Evolutionary conservation across 2,797 vertebrate species (phyloP).

Genomic region (Lagocephalus sceleratus): DNA sequence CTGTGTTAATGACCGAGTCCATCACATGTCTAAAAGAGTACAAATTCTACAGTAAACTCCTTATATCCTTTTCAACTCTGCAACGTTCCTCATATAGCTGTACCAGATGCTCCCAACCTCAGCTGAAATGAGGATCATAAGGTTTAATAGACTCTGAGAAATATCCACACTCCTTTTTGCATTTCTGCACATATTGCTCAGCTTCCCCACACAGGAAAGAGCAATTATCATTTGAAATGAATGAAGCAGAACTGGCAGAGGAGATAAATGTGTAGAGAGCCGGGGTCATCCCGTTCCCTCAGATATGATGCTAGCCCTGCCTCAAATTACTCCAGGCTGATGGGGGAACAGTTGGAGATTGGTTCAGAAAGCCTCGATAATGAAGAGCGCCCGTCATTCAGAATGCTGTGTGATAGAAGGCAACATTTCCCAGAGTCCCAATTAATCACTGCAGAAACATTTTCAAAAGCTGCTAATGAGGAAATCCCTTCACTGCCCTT

Average conservation of each 20-base stretch:
- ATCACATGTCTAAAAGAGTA: too few species aligned
- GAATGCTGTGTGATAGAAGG: constrained; percentile 26
- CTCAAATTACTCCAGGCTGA: constrained; percentile 62
- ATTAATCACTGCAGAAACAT: constrained; percentile 35
- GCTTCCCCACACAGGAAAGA: constrained; percentile 43
- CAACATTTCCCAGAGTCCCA: constrained; percentile 20
- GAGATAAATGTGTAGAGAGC: constrained; percentile 69
- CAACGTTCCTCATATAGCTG: neutral
- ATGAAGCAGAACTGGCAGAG: constrained; percentile 62
- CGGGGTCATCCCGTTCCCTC: constrained; percentile 66
- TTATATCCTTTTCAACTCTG: constrained; percentile 2
- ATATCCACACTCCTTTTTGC: constrained; percentile 46
- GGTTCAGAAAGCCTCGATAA: constrained; percentile 52
- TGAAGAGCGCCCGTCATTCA: constrained; percentile 47
- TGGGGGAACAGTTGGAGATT: constrained; percentile 52
- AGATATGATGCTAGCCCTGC: constrained; percentile 61
- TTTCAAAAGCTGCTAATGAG: constrained; percentile 5
- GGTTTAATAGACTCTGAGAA: constrained; percentile 38
- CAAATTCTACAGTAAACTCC: too few species aligned
- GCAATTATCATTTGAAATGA: constrained; percentile 72
- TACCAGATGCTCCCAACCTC: constrained; percentile 8
- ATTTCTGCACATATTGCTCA: constrained; percentile 52
- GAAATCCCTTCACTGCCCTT: constrained; percentile 23
- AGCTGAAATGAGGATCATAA: constrained; percentile 22
- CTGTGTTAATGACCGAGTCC: too few species aligned